A percentile compares a stretch with the other conserved stretches of the same genome.
Conservation (phyloP, 1,140 invertebrate species). For the Plodia interpunctella region DNA sequence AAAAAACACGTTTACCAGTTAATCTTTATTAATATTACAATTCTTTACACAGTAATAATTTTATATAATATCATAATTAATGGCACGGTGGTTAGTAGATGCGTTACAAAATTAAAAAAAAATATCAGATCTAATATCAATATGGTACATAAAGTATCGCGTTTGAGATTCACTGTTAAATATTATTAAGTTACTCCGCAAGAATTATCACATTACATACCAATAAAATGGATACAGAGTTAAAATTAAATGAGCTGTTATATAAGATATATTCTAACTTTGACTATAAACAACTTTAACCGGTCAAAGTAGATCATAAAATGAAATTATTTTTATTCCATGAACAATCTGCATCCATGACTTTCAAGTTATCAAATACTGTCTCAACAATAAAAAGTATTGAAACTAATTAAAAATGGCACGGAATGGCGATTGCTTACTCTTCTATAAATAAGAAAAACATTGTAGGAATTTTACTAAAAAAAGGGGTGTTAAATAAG, state of each 20-base stretch:
- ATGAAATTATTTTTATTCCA: slow-evolving; percentile 11
- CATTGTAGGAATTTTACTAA: too few species aligned
- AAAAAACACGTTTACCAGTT: slow-evolving; percentile 16
- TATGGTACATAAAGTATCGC: not conserved
- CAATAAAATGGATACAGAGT: too few species aligned
- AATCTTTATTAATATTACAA: slow-evolving; percentile 35
- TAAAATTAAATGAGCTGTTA: too few species aligned
- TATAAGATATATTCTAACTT: too few species aligned
- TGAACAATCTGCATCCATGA: not conserved
- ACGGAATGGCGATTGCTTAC: too few species aligned
- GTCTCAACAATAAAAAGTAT: slow-evolving; percentile 18
- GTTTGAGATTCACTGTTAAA: not conserved
- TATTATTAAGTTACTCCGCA: not conserved
- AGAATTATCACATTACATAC: too few species aligned
- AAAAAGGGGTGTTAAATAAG: too few species aligned
- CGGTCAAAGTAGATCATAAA: too few species aligned
- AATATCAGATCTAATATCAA: not conserved
- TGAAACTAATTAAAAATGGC: slow-evolving; percentile 12
- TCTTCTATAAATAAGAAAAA: too few species aligned
- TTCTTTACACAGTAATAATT: slow-evolving; percentile 33
- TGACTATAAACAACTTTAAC: too few species aligned
- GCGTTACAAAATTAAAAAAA: not conserved
- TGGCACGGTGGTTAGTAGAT: slow-evolving; percentile 49
- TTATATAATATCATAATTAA: slow-evolving; percentile 36
- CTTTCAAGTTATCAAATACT: slow-evolving; percentile 22